Percentiles rank a stretch among this genome's conserved stretches.
Evolutionary conservation across 2,888 invertebrate genomes (phyloP).

Genomic region (Lycaena phlaeas): DNA sequence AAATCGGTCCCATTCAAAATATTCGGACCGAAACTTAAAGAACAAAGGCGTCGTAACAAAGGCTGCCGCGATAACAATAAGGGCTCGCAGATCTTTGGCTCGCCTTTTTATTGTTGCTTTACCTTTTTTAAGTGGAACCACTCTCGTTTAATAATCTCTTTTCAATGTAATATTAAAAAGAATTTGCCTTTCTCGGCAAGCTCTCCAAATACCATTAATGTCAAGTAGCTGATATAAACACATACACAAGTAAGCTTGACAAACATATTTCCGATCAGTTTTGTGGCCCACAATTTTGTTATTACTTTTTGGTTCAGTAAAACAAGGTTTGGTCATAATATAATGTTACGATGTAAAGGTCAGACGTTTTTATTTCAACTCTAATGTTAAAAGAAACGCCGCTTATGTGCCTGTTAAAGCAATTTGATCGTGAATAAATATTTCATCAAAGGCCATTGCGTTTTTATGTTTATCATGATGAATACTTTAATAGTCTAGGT

Average conservation of each 20-base stretch:
- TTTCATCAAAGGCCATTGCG: too few species aligned
- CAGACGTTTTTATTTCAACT: too few species aligned
- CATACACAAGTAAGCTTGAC: slow-evolving; percentile 4
- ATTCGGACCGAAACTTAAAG: slow-evolving; percentile 19
- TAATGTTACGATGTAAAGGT: too few species aligned
- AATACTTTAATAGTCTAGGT: too few species aligned
- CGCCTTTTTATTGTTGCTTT: slow-evolving; percentile 50
- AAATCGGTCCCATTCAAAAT: slow-evolving; percentile 47
- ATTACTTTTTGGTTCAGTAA: too few species aligned
- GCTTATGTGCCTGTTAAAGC: too few species aligned
- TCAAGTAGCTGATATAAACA: slow-evolving; percentile 1
- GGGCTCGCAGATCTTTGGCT: slow-evolving; percentile 41
- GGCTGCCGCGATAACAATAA: slow-evolving; percentile 36
- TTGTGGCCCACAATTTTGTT: background rate
- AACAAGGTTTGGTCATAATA: too few species aligned
- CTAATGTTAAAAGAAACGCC: too few species aligned
- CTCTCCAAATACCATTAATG: slow-evolving; percentile 8
- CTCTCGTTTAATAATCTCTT: slow-evolving; percentile 48
- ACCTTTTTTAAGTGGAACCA: slow-evolving; percentile 55
- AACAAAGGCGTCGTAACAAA: slow-evolving; percentile 41
- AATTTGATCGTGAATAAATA: too few species aligned
- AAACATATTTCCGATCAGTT: background rate
- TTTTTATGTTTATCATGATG: too few species aligned
- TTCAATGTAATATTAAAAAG: slow-evolving; percentile 22
- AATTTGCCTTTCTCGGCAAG: slow-evolving; percentile 9